Evolutionary conservation across 2,888 invertebrate species (phyloP).

Genomic region (Nemurella pictetii): DNA sequence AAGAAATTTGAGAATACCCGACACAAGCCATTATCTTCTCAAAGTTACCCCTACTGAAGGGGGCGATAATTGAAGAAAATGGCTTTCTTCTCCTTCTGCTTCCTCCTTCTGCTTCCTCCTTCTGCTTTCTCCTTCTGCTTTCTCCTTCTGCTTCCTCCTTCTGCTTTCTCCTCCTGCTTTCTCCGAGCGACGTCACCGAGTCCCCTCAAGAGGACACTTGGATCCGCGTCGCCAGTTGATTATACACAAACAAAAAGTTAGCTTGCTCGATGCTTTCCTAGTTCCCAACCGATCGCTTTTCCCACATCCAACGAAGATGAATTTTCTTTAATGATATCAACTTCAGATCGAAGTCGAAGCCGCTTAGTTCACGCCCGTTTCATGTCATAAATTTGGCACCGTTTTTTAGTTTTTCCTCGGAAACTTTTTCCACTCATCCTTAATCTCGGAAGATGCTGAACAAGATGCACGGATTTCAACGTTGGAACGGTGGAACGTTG

Average conservation of each 20-base stretch:
- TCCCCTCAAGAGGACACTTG: not conserved
- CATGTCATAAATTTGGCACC: conserved; percentile 31
- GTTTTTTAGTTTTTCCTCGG: not conserved
- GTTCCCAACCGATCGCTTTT: conserved; percentile 14
- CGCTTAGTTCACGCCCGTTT: conserved; percentile 15
- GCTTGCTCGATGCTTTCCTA: not conserved
- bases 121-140: not conserved
- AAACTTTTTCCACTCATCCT: conserved; percentile 3
- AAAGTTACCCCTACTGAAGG: not conserved
- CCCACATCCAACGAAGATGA: not conserved
- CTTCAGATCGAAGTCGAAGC: conserved; percentile 12
- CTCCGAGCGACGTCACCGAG: not conserved
- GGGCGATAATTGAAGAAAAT: not conserved
- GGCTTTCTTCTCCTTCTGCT: not conserved
- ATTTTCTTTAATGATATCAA: conserved; percentile 29
- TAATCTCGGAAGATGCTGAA: not conserved
- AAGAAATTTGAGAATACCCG: not conserved
- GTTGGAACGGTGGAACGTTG: no score
- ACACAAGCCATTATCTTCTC: not conserved
- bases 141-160: not conserved
- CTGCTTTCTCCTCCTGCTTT: no score
- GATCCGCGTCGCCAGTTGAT: conserved; percentile 4
- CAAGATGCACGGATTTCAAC: no score
- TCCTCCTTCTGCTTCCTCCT: not conserved
- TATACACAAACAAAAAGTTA: conserved; percentile 24